These are phyloP conservation scores for Symphodus melops DNA, from an alignment of 2,113 vertebrate species.

Conservation along the genomic window DNA sequence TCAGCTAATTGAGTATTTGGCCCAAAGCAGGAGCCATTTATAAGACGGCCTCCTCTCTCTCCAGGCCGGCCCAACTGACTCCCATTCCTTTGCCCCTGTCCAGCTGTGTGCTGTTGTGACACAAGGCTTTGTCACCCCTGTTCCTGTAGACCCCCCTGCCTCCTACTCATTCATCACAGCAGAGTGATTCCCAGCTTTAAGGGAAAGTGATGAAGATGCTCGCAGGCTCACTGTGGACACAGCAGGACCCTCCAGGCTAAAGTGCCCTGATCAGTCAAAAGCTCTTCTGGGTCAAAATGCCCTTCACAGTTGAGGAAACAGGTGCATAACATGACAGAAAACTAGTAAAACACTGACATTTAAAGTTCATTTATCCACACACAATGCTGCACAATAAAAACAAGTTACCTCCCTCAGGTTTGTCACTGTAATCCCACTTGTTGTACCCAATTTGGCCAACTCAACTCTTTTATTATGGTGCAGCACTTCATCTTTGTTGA, in stretches of 20 bases:
- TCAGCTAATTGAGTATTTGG: conserved; percentile 83
- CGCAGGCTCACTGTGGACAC: conserved; percentile 61
- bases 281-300: conserved; percentile 54
- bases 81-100: conserved; percentile 61
- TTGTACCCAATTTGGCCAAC: conserved; percentile 27
- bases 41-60: conserved; percentile 67
- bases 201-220: conserved; percentile 71
- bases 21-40: conserved; percentile 77
- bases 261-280: conserved; percentile 69
- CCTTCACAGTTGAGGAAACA: conserved; percentile 41
- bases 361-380: background rate
- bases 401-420: conserved; percentile 16
- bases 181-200: conserved; percentile 73
- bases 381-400: conserved; percentile 1
- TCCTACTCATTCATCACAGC: conserved; percentile 75
- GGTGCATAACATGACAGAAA: conserved; percentile 16
- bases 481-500: conserved; percentile 66
- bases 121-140: conserved; percentile 69
- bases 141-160: conserved; percentile 44
- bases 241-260: conserved; percentile 64
- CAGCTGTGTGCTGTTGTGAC: conserved; percentile 67
- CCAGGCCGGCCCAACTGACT: conserved; percentile 43
- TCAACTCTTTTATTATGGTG: conserved; percentile 47
- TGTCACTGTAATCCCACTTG: conserved; percentile 27
- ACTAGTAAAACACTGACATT: conserved; percentile 3